Evolutionary conservation across 2,113 vertebrate genomes (phyloP).

Genomic region (Euleptes europaea): DNA sequence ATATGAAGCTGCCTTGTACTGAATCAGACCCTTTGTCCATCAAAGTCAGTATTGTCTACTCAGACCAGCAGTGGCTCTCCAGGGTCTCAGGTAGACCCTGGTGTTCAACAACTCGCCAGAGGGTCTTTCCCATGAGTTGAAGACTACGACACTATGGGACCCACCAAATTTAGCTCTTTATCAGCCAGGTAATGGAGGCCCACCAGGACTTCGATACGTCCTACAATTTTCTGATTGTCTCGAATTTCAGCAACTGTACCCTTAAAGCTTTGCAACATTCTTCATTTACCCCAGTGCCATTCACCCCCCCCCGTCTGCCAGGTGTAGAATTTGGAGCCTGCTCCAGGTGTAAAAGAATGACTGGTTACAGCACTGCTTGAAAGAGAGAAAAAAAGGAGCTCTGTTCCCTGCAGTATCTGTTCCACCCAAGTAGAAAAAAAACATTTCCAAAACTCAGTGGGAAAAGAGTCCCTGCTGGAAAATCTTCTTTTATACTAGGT

Average conservation of each 20-base stretch:
- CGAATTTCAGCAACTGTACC: neutral
- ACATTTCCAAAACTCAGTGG: neutral
- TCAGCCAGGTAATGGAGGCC: neutral
- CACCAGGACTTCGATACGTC: neutral
- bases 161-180: neutral
- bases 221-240: neutral
- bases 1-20: too few relatives aligned
- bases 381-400: neutral
- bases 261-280: neutral
- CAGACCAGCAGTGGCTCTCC: too few relatives aligned
- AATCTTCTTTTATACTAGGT: neutral
- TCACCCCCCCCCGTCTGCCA: too few relatives aligned
- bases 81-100: too few relatives aligned
- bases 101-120: too few relatives aligned
- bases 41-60: too few relatives aligned
- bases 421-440: neutral
- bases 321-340: neutral
- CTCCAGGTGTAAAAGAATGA: neutral
- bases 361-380: neutral
- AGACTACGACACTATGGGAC: too few relatives aligned
- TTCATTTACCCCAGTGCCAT: neutral
- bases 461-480: fast-evolving
- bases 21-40: too few relatives aligned
- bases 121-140: too few relatives aligned
- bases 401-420: neutral